Conservation (phyloP, 2,797 vertebrate genomes). For the Margarornis squamiger region DNA sequence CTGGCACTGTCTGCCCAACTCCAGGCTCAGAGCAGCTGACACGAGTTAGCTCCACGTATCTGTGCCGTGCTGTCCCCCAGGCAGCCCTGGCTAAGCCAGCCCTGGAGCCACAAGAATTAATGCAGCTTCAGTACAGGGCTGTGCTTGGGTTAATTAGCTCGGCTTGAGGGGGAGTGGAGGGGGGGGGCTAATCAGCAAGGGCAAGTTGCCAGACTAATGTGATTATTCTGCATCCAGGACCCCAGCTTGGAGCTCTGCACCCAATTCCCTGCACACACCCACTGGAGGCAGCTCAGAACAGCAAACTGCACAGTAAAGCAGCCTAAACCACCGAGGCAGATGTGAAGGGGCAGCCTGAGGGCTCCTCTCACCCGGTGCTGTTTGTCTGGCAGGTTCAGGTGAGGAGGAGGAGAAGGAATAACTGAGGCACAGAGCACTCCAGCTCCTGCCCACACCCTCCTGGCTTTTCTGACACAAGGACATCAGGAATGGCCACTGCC, state of each 20-base stretch:
- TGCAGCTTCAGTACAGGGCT: neutral
- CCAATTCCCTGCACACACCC: neutral
- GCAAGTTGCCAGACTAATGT: neutral
- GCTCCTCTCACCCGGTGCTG: neutral
- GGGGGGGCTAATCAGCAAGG: neutral
- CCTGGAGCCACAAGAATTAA: neutral
- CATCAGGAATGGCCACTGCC: neutral
- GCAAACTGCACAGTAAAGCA: fast-evolving
- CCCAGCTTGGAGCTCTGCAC: neutral
- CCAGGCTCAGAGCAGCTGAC: neutral
- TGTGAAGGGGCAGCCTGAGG: neutral
- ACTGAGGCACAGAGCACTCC: neutral
- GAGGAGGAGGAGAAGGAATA: neutral
- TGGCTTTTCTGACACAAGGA: neutral
- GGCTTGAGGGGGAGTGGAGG: neutral
- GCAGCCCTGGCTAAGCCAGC: neutral
- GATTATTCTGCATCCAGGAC: neutral
- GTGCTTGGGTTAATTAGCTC: neutral
- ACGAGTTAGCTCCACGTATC: neutral
- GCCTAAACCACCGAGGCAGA: neutral
- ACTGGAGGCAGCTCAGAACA: neutral
- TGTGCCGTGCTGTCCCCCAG: neutral
- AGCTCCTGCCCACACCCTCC: neutral
- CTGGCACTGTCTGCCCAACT: neutral
- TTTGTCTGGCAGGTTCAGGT: neutral